phyloP scores from a whole-genome alignment of 2,888 invertebrate species.

The Troilus luridus region DNA sequence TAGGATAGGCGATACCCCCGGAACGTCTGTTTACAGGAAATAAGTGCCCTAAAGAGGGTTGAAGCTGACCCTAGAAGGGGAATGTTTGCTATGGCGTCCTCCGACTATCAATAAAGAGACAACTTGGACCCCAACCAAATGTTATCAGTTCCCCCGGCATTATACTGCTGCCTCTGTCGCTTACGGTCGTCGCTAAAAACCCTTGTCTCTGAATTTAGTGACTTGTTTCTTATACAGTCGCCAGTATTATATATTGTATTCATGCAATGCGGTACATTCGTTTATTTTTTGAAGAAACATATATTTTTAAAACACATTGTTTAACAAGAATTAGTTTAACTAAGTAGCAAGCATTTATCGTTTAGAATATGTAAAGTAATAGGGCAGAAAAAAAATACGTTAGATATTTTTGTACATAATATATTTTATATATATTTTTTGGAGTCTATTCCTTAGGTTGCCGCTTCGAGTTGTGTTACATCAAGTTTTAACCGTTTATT shows the following conservation, averaged over 20 bases:
- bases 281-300: not conserved
- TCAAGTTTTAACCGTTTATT: too few relatives aligned
- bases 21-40: conserved; percentile 35
- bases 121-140: conserved; percentile 53
- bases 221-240: not conserved
- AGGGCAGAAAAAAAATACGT: too few relatives aligned
- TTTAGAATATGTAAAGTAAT: too few relatives aligned
- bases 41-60: conserved; percentile 24
- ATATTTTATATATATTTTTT: too few relatives aligned
- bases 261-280: not conserved
- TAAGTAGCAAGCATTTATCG: too few relatives aligned
- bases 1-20: not conserved
- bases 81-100: conserved; percentile 2
- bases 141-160: conserved; percentile 5
- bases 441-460: too few relatives aligned
- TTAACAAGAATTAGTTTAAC: not conserved
- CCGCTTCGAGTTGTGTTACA: too few relatives aligned
- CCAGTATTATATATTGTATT: not conserved
- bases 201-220: conserved; percentile 4
- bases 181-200: not conserved
- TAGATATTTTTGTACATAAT: too few relatives aligned
- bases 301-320: not conserved
- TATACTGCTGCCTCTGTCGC: not conserved
- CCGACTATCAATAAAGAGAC: conserved; percentile 22
- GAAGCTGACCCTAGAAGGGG: conserved; percentile 39